These are phyloP conservation scores for Calephelis perditalis DNA, from an alignment of 2,888 invertebrate genomes.

Conservation along the genomic window DNA sequence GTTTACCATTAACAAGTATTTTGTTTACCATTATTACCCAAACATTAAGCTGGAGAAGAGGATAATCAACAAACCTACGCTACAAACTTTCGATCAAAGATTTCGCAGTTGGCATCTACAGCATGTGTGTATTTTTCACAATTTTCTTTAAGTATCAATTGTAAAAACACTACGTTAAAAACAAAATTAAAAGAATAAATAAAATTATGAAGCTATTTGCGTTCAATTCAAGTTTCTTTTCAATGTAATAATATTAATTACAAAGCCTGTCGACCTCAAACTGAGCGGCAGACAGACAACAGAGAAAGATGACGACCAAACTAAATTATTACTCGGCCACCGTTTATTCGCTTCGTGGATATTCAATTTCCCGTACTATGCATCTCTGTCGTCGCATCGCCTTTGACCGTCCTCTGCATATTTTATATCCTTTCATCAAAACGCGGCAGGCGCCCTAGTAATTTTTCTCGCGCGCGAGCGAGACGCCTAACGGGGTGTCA, in stretches of 20 bases:
- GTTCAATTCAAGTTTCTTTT: too few relatives aligned
- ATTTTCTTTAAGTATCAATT: too few relatives aligned
- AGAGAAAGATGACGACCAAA: conserved; percentile 42
- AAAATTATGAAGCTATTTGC: too few relatives aligned
- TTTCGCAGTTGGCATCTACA: too few relatives aligned
- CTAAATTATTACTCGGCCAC: conserved; percentile 61
- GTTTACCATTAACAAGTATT: too few relatives aligned
- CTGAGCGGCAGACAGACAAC: conserved; percentile 40
- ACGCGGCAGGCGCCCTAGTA: conserved; percentile 63
- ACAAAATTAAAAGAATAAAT: too few relatives aligned
- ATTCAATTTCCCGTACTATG: conserved; percentile 69
- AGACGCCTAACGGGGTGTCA: conserved; percentile 73
- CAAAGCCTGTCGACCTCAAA: background rate
- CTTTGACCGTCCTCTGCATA: conserved; percentile 66
- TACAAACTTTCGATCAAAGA: too few relatives aligned
- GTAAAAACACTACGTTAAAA: too few relatives aligned
- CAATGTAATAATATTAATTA: background rate
- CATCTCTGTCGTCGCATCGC: conserved; percentile 62
- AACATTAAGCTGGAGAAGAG: too few relatives aligned
- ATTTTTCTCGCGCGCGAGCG: conserved; percentile 64
- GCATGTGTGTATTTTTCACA: too few relatives aligned
- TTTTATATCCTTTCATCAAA: conserved; percentile 75
- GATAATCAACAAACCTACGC: too few relatives aligned
- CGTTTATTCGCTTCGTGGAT: conserved; percentile 50
- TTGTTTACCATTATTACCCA: too few relatives aligned